These are phyloP conservation scores for Eudasyphora cyanicolor DNA, from an alignment of 2,888 invertebrate species.

Conservation along the genomic window DNA sequence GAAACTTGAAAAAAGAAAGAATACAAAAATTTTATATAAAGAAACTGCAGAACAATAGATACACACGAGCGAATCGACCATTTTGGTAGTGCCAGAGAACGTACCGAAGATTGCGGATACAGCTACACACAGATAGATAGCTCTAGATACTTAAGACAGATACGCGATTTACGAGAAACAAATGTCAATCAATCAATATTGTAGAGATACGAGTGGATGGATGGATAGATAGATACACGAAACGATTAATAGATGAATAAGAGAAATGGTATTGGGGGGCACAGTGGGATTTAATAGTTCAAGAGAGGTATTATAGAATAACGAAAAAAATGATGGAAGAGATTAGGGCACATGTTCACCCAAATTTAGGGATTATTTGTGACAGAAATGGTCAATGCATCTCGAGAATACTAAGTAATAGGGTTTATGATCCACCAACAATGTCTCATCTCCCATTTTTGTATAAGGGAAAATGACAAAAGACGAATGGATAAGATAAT, in stretches of 20 bases:
- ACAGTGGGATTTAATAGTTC: background rate
- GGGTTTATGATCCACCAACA: background rate
- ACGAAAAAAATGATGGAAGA: background rate
- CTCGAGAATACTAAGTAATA: background rate
- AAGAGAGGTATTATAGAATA: background rate
- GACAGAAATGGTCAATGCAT: background rate
- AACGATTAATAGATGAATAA: background rate
- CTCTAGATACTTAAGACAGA: background rate
- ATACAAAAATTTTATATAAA: background rate
- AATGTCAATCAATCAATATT: constrained; percentile 23
- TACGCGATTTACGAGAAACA: background rate
- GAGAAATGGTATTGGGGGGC: background rate
- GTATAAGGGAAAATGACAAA: background rate
- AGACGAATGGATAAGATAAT: background rate
- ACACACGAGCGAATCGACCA: background rate
- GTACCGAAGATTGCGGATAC: background rate
- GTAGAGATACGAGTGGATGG: background rate
- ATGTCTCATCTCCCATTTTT: background rate
- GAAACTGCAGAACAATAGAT: background rate
- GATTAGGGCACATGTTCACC: background rate
- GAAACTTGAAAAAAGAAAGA: background rate
- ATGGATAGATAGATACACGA: constrained; percentile 20
- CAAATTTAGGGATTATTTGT: too few relatives aligned
- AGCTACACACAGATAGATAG: background rate
- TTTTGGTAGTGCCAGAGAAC: background rate